A percentile compares a stretch with the other conserved stretches of the same genome.
Conservation (phyloP, 2,113 vertebrate species). For the Brachypteracias leptosomus region DNA sequence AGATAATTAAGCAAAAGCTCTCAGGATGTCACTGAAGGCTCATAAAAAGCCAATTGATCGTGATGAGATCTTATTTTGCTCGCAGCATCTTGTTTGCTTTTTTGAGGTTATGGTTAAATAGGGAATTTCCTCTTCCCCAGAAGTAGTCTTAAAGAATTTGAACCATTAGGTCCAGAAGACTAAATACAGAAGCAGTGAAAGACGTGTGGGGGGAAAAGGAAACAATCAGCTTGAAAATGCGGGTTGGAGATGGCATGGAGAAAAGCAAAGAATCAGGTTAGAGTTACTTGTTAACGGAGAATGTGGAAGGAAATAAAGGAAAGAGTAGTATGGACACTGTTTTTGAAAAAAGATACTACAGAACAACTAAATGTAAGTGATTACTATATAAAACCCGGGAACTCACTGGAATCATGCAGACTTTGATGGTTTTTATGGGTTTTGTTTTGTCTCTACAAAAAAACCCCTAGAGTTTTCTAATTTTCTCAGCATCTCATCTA, state of each 20-base stretch:
- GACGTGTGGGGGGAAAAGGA: neutral
- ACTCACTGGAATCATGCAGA: neutral
- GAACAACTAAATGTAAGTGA: neutral
- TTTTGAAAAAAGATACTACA: neutral
- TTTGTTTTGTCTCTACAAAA: neutral
- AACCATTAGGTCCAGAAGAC: neutral
- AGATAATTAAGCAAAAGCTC: neutral
- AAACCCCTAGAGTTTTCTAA: neutral
- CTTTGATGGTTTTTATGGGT: neutral
- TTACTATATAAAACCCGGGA: neutral
- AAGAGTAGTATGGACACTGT: neutral
- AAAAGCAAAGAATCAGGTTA: neutral
- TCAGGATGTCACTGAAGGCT: neutral
- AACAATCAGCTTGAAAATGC: neutral
- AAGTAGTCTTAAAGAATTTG: neutral
- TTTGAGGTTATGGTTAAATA: neutral
- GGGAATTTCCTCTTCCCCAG: neutral
- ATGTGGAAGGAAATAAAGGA: neutral
- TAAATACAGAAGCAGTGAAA: neutral
- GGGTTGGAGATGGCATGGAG: fast-evolving
- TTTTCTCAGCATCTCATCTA: neutral
- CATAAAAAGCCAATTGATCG: neutral
- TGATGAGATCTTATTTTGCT: neutral
- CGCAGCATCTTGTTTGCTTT: neutral
- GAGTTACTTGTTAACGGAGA: neutral